Evolutionary conservation across 2,888 invertebrate species (phyloP).

Genomic region (Cinara cedri): DNA sequence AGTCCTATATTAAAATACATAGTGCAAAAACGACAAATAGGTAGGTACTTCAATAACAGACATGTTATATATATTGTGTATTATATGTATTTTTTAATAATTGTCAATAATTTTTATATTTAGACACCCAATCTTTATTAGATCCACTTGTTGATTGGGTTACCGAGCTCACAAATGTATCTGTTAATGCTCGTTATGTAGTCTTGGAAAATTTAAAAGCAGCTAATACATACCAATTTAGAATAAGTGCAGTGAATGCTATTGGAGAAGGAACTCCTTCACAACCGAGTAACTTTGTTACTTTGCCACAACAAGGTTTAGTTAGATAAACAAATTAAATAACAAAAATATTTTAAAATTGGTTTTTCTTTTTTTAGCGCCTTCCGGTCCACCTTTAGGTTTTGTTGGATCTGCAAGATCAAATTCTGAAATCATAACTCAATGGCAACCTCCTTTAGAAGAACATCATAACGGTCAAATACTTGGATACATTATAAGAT

Average conservation of each 20-base stretch:
- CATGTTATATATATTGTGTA: neutral
- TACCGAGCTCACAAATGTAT: constrained; percentile 84
- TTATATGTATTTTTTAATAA: neutral
- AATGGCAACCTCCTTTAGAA: constrained; percentile 95
- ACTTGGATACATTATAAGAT: constrained; percentile 89
- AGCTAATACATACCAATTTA: constrained; percentile 93
- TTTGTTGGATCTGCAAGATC: constrained; percentile 94
- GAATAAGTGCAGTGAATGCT: constrained; percentile 94
- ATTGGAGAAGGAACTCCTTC: constrained; percentile 94
- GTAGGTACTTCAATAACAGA: constrained; percentile 65
- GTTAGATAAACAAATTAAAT: constrained; percentile 7
- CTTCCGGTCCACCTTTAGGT: constrained; percentile 92
- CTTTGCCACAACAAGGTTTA: constrained; percentile 93
- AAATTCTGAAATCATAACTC: constrained; percentile 92
- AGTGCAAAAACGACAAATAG: constrained; percentile 87
- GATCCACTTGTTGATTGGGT: constrained; percentile 87
- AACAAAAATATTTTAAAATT: constrained; percentile 53
- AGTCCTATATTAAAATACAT: constrained; percentile 92
- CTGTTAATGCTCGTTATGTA: constrained; percentile 78
- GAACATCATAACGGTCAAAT: constrained; percentile 95
- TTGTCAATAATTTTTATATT: constrained; percentile 3
- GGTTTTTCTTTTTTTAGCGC: constrained; percentile 73
- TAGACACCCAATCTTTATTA: constrained; percentile 71
- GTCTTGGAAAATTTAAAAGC: constrained; percentile 86
- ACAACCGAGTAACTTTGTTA: constrained; percentile 85